Evolutionary conservation across 2,888 invertebrate genomes (phyloP).

Genomic region (Pristionchus fissidentatus): DNA sequence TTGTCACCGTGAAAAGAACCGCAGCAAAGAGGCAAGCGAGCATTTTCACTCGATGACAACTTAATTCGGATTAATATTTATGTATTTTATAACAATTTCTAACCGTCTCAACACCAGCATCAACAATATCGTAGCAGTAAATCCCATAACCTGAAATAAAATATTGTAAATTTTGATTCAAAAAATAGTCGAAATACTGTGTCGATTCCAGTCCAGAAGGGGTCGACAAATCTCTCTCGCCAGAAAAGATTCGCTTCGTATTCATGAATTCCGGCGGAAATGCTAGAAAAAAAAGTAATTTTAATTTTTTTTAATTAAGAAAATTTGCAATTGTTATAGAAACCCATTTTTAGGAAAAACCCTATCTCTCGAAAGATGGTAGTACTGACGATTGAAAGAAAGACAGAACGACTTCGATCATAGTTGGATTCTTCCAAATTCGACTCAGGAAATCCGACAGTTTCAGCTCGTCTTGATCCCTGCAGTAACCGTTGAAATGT

Average conservation of each 20-base stretch:
- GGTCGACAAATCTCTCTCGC: neutral
- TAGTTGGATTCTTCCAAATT: neutral
- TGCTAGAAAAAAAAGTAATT: neutral
- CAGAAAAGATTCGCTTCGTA: neutral
- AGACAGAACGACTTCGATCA: neutral
- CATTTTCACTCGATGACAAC: neutral
- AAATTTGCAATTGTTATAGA: neutral
- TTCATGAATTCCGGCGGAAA: slow-evolving; percentile 13
- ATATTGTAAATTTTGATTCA: no score
- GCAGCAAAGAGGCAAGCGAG: neutral
- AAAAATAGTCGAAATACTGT: neutral
- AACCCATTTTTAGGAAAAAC: no score
- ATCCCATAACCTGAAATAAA: neutral
- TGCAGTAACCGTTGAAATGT: neutral
- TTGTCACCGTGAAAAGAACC: neutral
- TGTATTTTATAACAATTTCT: neutral
- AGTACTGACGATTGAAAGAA: slow-evolving; percentile 13
- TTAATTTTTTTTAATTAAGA: neutral
- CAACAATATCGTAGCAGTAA: neutral
- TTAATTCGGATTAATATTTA: neutral
- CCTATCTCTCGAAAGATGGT: no score
- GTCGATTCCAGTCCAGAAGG: neutral
- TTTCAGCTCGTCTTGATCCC: slow-evolving; percentile 3
- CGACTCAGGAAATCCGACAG: neutral
- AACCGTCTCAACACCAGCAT: neutral